Evolutionary conservation across 1,140 invertebrate species (phyloP), one percentile per base, ranked within the genome.

Genomic region (Campoletis sonorensis): DNA sequence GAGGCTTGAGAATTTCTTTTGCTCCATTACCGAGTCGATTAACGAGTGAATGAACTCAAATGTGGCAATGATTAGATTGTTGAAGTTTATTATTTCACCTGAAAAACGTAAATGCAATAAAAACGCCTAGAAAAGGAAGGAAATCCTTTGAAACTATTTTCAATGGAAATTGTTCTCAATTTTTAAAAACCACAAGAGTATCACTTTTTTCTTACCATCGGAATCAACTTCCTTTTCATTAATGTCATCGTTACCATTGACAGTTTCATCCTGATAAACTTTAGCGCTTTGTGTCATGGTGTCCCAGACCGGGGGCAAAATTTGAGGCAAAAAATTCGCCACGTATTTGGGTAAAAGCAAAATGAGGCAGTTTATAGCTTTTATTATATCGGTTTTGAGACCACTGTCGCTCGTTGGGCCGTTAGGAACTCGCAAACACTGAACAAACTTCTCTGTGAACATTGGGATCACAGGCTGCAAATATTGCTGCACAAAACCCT

Each of bases 1-100:
- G n/a, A 94, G 90, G 81, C 92, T 92, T 1, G 93, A 92, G 82
- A 95, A 94, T 68, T 93, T 93, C 64, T 93, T 93, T 27, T 91
- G 92, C 79, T 96, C 95, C 15, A 96, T 93, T 30, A 96, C 90
- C 21, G 93, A 93, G 78, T 96, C 95, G 18, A 96, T 93, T 33
- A 96, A 90, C 26, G 93, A 93, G 78, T 94, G 92, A 21, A 97
- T 94, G 85, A 97, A 96, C 87, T 97, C 96, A 85, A 97, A 96
- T 33, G 96, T 95, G 73, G 94, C 94, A 85, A 95, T 95, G n/a
- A 97, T 94, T 33, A 97, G 91, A 82, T 94, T 95, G 85, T 95
- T 95, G 87, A 96, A 95, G 73, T 95, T 95, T 13, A 96, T 93
- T 30, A 95, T 91, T 89, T 96, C 95, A 73, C 95, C 95, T 95